Conservation (phyloP, 2,113 vertebrate species). For the Ochotona curzoniae region DNA sequence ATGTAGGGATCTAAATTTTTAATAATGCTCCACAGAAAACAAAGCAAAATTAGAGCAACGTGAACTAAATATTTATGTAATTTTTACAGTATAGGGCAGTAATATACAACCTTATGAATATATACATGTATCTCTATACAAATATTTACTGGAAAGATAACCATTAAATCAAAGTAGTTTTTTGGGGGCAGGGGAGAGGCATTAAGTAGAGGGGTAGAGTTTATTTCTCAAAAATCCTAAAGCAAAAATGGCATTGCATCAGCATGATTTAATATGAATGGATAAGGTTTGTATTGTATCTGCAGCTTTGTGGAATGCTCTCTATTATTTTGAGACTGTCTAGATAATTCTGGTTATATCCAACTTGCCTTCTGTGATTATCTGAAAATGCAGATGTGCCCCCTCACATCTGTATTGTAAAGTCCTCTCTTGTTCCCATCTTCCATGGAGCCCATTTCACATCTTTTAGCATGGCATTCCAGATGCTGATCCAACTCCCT, state of each 20-base stretch:
- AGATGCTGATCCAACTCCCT: neutral
- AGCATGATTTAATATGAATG: neutral
- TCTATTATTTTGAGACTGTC: neutral
- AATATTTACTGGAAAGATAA: neutral
- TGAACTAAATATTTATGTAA: neutral
- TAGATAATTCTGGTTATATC: neutral
- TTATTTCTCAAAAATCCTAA: conserved; percentile 41
- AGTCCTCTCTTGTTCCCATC: neutral
- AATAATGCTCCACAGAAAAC: neutral
- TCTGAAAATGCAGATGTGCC: neutral
- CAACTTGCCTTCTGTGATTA: neutral
- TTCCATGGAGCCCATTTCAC: neutral
- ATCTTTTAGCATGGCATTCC: accelerated
- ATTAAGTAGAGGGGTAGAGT: neutral
- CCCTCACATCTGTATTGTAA: neutral
- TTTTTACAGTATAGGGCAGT: neutral
- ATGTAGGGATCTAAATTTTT: conserved; percentile 7
- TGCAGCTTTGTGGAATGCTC: neutral
- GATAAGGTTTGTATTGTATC: neutral
- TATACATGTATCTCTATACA: neutral
- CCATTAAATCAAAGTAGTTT: neutral
- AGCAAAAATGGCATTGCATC: neutral
- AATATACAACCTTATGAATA: neutral
- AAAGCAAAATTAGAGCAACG: conserved; percentile 1
- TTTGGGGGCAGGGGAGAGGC: neutral